Conservation (phyloP, 2,888 invertebrate species). For the Aspidapion aeneum region DNA sequence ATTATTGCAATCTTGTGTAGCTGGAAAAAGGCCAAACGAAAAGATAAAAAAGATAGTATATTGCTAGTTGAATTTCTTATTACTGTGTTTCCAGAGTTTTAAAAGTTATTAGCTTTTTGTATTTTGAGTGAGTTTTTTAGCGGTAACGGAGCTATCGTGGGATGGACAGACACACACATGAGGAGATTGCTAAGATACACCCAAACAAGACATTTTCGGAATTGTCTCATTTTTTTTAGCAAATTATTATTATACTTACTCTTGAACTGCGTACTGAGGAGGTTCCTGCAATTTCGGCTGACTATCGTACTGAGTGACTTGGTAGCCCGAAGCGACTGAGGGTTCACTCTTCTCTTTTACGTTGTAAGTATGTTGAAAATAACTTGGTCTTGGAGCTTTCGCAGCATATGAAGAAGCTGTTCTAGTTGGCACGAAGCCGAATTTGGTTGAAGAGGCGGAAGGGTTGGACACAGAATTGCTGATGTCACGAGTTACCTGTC, state of each 20-base stretch:
- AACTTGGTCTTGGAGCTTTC: slow-evolving; percentile 30
- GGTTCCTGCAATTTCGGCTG: not conserved
- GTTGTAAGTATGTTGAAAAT: slow-evolving; percentile 28
- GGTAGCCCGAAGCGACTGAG: not conserved
- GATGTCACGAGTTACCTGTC: slow-evolving; percentile 5
- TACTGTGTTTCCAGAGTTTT: no score
- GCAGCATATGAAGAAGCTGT: slow-evolving; percentile 34
- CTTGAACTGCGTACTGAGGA: not conserved
- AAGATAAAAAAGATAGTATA: no score
- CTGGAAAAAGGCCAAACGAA: no score
- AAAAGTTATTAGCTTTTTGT: no score
- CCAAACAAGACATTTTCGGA: no score
- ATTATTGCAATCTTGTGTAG: no score
- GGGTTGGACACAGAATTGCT: slow-evolving; percentile 9
- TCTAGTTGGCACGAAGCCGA: slow-evolving; percentile 37
- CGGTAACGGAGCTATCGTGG: no score
- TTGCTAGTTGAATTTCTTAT: no score
- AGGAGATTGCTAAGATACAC: no score
- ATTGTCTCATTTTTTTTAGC: no score
- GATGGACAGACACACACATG: no score
- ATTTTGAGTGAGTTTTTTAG: no score
- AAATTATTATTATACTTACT: not conserved
- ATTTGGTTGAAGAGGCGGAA: slow-evolving; percentile 34
- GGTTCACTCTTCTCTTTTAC: slow-evolving; percentile 4
- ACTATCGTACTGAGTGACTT: not conserved